Conservation (phyloP, 2,113 vertebrate genomes). For the Mormyrus iriodes region DNA sequence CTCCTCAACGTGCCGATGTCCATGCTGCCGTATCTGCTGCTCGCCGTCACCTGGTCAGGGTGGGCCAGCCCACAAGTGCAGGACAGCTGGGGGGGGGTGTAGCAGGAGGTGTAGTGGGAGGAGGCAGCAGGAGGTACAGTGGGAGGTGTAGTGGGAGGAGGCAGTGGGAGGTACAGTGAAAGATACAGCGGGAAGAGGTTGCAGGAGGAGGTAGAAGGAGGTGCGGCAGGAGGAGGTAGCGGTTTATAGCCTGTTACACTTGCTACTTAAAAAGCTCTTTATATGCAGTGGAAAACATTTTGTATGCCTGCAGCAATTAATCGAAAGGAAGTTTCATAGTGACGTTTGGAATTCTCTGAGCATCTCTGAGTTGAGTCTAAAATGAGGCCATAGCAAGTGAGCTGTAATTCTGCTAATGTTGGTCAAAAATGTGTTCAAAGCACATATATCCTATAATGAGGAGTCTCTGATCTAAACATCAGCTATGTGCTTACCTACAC, state of each 20-base stretch:
- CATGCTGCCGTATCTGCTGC: conserved; percentile 71
- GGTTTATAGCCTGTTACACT: neutral
- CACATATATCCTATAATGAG: neutral
- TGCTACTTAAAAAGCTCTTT: neutral
- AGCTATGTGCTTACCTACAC: neutral
- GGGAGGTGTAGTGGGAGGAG: neutral
- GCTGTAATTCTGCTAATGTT: neutral
- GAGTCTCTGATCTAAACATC: neutral
- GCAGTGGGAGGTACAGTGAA: neutral
- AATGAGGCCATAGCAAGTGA: neutral
- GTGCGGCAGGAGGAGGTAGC: too few species aligned
- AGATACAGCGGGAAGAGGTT: neutral
- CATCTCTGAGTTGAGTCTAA: neutral
- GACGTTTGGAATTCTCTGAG: too few species aligned
- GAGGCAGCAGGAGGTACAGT: neutral
- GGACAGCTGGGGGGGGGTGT: conserved; percentile 56
- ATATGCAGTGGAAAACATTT: neutral
- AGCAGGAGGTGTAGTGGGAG: too few species aligned
- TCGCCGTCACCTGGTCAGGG: conserved; percentile 62
- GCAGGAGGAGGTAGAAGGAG: too few species aligned
- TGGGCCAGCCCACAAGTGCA: conserved; percentile 72
- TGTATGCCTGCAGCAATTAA: neutral
- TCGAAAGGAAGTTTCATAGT: neutral
- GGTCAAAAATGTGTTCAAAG: neutral
- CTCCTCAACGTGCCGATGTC: conserved; percentile 70